Percentiles rank a stretch among this genome's conserved stretches.
These are phyloP conservation scores for Camelus bactrianus DNA, from an alignment of 2,113 vertebrate species.

Conservation along the genomic window DNA sequence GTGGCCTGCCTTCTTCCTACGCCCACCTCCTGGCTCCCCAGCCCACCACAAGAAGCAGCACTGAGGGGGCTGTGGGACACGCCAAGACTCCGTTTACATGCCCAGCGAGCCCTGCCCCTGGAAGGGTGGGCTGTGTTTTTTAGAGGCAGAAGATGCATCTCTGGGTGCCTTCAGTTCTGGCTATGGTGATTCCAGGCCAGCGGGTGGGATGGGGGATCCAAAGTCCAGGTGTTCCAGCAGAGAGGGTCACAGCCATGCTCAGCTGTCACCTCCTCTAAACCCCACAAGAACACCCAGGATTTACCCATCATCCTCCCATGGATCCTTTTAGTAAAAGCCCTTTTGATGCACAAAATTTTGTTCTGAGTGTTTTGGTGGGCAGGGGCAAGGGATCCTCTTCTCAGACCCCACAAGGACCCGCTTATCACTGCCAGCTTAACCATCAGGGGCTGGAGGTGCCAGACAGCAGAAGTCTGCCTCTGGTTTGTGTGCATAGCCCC, in stretches of 20 bases:
- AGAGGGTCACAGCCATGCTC: neutral
- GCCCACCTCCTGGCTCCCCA: conserved; percentile 44
- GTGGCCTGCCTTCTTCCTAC: conserved; percentile 90
- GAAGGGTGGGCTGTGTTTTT: neutral
- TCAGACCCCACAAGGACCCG: neutral
- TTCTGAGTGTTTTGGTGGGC: conserved; percentile 7
- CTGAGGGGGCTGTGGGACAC: conserved; percentile 73
- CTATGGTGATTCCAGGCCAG: neutral
- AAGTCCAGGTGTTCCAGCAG: neutral
- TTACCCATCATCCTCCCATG: neutral
- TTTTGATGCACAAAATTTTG: neutral
- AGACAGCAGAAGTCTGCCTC: neutral
- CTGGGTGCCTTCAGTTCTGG: neutral
- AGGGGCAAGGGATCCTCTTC: neutral
- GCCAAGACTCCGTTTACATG: neutral
- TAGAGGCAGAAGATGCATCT: neutral
- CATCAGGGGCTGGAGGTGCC: neutral
- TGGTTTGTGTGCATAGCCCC: neutral
- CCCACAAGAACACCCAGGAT: neutral
- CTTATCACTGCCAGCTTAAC: neutral
- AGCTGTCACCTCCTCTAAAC: neutral
- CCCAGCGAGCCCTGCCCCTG: neutral
- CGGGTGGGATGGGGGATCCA: neutral
- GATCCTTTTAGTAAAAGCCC: conserved; percentile 54
- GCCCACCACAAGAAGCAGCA: conserved; percentile 88